These are phyloP conservation scores for Acrossocheilus fasciatus DNA, from an alignment of 2,797 vertebrate genomes.

Conservation along the genomic window DNA sequence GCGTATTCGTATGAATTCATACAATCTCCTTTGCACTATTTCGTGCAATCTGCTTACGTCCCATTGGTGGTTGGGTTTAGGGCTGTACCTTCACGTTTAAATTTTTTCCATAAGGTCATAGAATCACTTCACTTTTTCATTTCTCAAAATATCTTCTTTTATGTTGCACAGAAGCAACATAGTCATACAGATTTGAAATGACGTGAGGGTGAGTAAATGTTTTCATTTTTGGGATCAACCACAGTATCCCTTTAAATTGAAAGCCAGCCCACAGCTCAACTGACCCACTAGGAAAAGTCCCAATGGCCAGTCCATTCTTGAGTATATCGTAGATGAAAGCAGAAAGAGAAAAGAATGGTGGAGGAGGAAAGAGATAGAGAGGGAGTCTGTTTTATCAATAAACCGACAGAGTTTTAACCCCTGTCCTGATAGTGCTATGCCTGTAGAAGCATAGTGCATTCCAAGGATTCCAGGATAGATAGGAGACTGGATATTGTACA, in stretches of 20 bases:
- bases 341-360: slow-evolving; percentile 29
- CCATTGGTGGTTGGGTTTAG: neutral
- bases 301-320: neutral
- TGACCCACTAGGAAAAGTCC: neutral
- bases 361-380: neutral
- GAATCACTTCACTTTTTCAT: neutral
- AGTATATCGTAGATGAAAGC: slow-evolving; percentile 41
- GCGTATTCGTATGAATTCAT: neutral
- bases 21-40: neutral
- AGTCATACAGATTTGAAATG: neutral
- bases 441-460: slow-evolving; percentile 61
- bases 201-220: neutral
- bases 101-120: neutral
- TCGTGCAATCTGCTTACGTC: neutral
- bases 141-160: neutral
- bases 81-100: neutral
- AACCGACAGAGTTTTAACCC: slow-evolving; percentile 54
- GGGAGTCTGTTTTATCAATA: slow-evolving; percentile 62
- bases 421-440: slow-evolving; percentile 52
- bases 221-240: neutral
- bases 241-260: neutral
- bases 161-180: neutral
- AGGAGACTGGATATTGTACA: slow-evolving; percentile 62
- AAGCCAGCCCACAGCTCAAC: neutral
- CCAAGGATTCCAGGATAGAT: slow-evolving; percentile 60